phyloP scores from a whole-genome alignment of 2,113 vertebrate species.

The Coreoperca whiteheadi region DNA sequence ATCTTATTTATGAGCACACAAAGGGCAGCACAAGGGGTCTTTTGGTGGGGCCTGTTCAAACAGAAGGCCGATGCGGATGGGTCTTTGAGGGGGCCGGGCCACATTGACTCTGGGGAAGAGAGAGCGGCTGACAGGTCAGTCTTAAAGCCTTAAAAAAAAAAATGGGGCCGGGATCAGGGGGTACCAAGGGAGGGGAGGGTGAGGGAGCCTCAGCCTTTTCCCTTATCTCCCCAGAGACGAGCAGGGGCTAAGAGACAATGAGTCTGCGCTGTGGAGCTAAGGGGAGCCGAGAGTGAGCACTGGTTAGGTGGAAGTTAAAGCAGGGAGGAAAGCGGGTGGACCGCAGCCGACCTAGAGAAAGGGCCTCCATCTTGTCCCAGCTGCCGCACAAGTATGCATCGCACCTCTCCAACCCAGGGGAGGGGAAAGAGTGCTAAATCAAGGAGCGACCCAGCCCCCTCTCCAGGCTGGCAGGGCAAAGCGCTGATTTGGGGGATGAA shows the following conservation, averaged over 20 bases:
- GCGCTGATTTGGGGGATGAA: constrained; percentile 64
- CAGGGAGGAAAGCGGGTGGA: constrained; percentile 33
- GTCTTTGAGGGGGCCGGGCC: constrained; percentile 78
- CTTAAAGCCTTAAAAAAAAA: constrained; percentile 78
- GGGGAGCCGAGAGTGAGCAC: constrained; percentile 45
- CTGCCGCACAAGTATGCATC: constrained; percentile 73
- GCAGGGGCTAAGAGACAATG: constrained; percentile 66
- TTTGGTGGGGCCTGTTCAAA: constrained; percentile 82
- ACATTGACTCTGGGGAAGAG: constrained; percentile 81
- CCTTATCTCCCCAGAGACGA: constrained; percentile 71
- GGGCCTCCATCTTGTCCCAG: constrained; percentile 64
- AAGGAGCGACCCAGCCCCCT: constrained; percentile 62
- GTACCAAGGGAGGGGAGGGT: constrained; percentile 55
- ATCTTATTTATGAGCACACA: constrained; percentile 85
- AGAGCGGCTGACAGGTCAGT: constrained; percentile 82
- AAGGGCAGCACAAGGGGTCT: constrained; percentile 79
- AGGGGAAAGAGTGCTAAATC: constrained; percentile 73
- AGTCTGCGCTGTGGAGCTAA: constrained; percentile 51
- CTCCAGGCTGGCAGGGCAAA: constrained; percentile 51
- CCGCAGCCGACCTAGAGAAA: constrained; percentile 33
- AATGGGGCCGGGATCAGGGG: constrained; percentile 78
- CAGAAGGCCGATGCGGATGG: constrained; percentile 79
- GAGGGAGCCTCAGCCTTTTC: constrained; percentile 68
- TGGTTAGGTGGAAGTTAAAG: constrained; percentile 47
- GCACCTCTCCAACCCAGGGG: constrained; percentile 40